phyloP scores from a whole-genome alignment of 2,888 invertebrate species.

The Netelia inedita region DNA sequence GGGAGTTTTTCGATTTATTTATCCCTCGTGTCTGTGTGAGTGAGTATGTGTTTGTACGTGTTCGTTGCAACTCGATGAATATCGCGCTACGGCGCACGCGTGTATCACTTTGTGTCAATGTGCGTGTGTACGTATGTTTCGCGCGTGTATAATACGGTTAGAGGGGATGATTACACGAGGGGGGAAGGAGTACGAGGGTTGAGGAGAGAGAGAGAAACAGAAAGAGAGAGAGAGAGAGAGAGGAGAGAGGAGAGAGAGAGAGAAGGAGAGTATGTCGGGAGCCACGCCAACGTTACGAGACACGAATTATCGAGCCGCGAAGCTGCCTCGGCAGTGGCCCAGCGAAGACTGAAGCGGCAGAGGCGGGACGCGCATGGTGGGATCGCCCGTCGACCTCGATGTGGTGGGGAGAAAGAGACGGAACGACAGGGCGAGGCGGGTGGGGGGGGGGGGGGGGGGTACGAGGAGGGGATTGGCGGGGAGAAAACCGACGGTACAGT shows the following conservation, averaged over 20 bases:
- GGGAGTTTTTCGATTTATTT: not conserved
- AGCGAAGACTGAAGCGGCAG: conserved; percentile 81
- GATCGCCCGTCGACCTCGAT: conserved; percentile 66
- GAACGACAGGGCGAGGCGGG: conserved; percentile 42
- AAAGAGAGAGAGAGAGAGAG: conserved; percentile 56
- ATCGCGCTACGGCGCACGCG: conserved; percentile 48
- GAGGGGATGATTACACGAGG: conserved; percentile 12
- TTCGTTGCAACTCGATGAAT: conserved; percentile 61
- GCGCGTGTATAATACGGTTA: conserved; percentile 18
- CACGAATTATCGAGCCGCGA: conserved; percentile 73
- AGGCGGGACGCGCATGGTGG: conserved; percentile 74
- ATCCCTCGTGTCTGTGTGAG: not conserved
- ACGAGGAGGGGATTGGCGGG: conserved; percentile 37
- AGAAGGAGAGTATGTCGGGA: conserved; percentile 66
- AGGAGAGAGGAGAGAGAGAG: conserved; percentile 62
- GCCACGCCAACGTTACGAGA: conserved; percentile 69
- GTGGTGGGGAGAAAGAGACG: conserved; percentile 62
- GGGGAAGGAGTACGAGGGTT: conserved; percentile 24
- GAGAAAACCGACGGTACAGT: conserved; percentile 67
- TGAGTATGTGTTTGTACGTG: not conserved
- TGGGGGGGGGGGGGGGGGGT: conserved; percentile 34
- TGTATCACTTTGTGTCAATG: conserved; percentile 26
- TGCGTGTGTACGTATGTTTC: conserved; percentile 27
- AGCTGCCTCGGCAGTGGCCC: conserved; percentile 82
- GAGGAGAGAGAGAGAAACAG: conserved; percentile 60